phyloP scores from a whole-genome alignment of 2,888 invertebrate species.

The Hololepta plana region DNA sequence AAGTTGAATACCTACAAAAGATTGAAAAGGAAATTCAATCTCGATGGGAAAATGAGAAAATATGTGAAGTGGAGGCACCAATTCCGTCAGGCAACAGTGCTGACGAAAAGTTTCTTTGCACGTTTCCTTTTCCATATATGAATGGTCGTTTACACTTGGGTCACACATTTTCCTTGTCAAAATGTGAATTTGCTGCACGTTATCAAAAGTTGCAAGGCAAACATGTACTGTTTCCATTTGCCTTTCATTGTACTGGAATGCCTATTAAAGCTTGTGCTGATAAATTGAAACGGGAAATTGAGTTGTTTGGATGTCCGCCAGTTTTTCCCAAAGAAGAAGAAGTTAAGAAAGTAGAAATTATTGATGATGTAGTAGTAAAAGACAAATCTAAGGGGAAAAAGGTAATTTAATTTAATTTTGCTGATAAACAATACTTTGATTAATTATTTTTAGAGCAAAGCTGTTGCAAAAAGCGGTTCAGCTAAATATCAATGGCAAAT shows the following conservation, averaged over 20 bases:
- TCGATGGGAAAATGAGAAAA: slow-evolving; percentile 66
- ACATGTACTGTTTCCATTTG: slow-evolving; percentile 87
- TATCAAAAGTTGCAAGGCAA: slow-evolving; percentile 87
- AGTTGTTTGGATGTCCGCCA: slow-evolving; percentile 83
- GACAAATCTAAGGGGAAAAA: slow-evolving; percentile 88
- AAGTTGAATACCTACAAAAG: slow-evolving; percentile 79
- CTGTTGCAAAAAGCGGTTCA: slow-evolving; percentile 72
- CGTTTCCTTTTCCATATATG: slow-evolving; percentile 99
- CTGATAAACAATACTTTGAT: slow-evolving; percentile 4
- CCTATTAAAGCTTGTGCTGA: slow-evolving; percentile 99
- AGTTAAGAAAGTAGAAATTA: slow-evolving; percentile 29
- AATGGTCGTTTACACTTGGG: slow-evolving; percentile 96
- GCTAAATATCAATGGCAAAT: slow-evolving; percentile 98
- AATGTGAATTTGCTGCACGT: slow-evolving; percentile 92
- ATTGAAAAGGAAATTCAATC: slow-evolving; percentile 76
- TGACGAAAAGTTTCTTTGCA: slow-evolving; percentile 76
- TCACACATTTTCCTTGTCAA: slow-evolving; percentile 91
- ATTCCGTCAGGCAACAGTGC: slow-evolving; percentile 31
- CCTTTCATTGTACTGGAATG: slow-evolving; percentile 99
- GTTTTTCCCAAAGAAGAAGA: slow-evolving; percentile 52
- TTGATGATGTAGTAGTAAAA: slow-evolving; percentile 40
- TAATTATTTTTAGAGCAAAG: slow-evolving; percentile 84
- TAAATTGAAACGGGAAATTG: slow-evolving; percentile 87
- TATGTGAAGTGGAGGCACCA: slow-evolving; percentile 72
- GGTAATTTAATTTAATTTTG: too few relatives aligned